Evolutionary conservation across 2,888 invertebrate genomes (phyloP).

Genomic region (Eupithecia dodoneata): DNA sequence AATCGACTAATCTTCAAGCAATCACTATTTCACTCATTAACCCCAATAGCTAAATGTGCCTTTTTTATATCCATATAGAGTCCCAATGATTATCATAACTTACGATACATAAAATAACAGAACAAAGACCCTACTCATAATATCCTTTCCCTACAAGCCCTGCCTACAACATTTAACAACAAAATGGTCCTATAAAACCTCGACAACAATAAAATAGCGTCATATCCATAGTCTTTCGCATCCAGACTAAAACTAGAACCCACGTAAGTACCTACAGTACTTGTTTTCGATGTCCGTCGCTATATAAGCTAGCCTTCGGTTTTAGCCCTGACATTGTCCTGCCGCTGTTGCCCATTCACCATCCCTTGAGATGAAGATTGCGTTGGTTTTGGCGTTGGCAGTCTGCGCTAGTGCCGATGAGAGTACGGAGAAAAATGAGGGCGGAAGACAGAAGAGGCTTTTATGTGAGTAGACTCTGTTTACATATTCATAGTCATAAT

Average conservation of each 20-base stretch:
- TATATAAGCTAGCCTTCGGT: slow-evolving; percentile 78
- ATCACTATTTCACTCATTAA: neutral
- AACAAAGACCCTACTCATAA: slow-evolving; percentile 12
- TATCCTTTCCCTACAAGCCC: slow-evolving; percentile 18
- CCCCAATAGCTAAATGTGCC: neutral
- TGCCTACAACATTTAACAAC: slow-evolving; percentile 18
- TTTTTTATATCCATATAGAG: neutral
- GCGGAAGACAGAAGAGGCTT: slow-evolving; percentile 62
- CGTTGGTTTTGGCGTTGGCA: slow-evolving; percentile 52
- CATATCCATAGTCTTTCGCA: slow-evolving; percentile 74
- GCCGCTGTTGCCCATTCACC: slow-evolving; percentile 53
- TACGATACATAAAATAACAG: slow-evolving; percentile 3
- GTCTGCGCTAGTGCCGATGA: slow-evolving; percentile 45
- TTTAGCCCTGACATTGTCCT: slow-evolving; percentile 81
- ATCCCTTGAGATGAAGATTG: slow-evolving; percentile 52
- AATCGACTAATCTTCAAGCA: too few relatives aligned
- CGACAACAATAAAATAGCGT: slow-evolving; percentile 43
- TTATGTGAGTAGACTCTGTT: slow-evolving; percentile 62
- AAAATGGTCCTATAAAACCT: slow-evolving; percentile 25
- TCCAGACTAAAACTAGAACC: slow-evolving; percentile 76
- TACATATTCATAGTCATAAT: neutral
- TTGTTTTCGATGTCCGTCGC: slow-evolving; percentile 68
- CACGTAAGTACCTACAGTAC: slow-evolving; percentile 68
- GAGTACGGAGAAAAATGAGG: slow-evolving; percentile 36
- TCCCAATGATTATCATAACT: neutral